Evolutionary conservation across 2,113 vertebrate genomes (phyloP).

Genomic region (Pyrgilauda ruficollis): DNA sequence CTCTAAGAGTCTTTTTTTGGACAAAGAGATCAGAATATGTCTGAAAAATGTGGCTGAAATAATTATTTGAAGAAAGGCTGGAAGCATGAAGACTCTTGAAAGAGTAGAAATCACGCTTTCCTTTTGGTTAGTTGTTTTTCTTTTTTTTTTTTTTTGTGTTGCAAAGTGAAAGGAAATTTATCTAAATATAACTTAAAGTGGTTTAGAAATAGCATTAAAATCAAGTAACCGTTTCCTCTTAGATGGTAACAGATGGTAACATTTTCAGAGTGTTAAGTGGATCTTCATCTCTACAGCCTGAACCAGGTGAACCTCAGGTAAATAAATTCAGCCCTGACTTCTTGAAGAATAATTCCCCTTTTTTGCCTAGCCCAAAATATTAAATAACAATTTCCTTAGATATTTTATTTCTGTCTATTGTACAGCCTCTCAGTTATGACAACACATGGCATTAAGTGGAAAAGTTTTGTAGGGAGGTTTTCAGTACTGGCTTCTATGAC

Average conservation of each 20-base stretch:
- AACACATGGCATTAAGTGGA: not conserved
- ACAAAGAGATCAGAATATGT: not conserved
- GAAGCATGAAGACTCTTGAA: not conserved
- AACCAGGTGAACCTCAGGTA: not conserved
- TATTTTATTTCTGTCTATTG: not conserved
- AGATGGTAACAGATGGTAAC: not conserved
- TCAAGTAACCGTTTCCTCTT: not conserved
- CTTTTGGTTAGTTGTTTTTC: not conserved
- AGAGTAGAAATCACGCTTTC: not conserved
- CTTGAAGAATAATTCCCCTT: not conserved
- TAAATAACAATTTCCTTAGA: not conserved
- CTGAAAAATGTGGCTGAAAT: not conserved
- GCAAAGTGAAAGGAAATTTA: not conserved
- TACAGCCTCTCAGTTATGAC: not conserved
- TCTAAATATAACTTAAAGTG: not conserved
- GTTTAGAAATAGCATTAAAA: not conserved
- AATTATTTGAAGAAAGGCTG: not conserved
- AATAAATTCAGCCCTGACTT: not conserved
- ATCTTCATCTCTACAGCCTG: not conserved
- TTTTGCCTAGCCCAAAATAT: not conserved
- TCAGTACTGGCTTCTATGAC: not conserved
- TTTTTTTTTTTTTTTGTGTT: not conserved
- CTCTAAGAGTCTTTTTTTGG: not conserved
- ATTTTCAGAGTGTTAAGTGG: not conserved
- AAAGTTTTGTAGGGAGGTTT: not conserved